A percentile compares a stretch with the other conserved stretches of the same genome.
These are phyloP conservation scores for Amphimedon queenslandica DNA, from an alignment of 37 sponge, comb jelly and placozoan genomes.

Conservation along the genomic window DNA sequence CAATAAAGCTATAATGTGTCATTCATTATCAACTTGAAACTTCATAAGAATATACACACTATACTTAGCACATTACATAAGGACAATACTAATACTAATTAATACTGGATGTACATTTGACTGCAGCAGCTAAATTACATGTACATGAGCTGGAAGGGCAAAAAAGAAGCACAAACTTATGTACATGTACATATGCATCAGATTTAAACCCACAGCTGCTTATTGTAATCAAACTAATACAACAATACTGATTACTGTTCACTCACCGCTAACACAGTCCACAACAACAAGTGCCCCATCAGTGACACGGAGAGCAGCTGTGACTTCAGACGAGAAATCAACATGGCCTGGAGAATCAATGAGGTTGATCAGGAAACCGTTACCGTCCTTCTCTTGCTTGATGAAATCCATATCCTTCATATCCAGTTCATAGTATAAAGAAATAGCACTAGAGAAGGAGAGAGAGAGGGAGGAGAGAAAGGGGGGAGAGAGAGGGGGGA, in stretches of 20 bases:
- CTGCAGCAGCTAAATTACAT: too few relatives aligned
- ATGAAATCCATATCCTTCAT: constrained; percentile 78
- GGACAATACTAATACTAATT: too few relatives aligned
- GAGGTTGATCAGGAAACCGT: constrained; percentile 98
- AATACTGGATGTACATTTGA: too few relatives aligned
- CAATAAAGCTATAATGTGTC: too few relatives aligned
- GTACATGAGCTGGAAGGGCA: too few relatives aligned
- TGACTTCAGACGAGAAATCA: constrained; percentile 97
- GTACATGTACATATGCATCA: too few relatives aligned
- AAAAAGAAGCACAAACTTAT: too few relatives aligned
- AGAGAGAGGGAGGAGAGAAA: not conserved
- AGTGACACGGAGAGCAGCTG: constrained; percentile 97
- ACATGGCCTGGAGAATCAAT: constrained; percentile 99
- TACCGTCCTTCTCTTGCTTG: constrained; percentile 73
- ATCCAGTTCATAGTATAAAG: constrained; percentile 93
- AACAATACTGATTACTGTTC: not conserved
- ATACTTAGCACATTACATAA: too few relatives aligned
- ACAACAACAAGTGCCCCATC: constrained; percentile 99
- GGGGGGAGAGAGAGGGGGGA: not conserved
- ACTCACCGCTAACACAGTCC: constrained; percentile 96
- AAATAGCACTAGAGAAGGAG: constrained; percentile 66
- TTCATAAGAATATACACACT: too few relatives aligned
- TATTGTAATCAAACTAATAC: too few relatives aligned
- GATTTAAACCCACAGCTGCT: too few relatives aligned
- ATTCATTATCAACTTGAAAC: too few relatives aligned